phyloP scores from a whole-genome alignment of 2,113 vertebrate species.

The Tychaedon coryphoeus region DNA sequence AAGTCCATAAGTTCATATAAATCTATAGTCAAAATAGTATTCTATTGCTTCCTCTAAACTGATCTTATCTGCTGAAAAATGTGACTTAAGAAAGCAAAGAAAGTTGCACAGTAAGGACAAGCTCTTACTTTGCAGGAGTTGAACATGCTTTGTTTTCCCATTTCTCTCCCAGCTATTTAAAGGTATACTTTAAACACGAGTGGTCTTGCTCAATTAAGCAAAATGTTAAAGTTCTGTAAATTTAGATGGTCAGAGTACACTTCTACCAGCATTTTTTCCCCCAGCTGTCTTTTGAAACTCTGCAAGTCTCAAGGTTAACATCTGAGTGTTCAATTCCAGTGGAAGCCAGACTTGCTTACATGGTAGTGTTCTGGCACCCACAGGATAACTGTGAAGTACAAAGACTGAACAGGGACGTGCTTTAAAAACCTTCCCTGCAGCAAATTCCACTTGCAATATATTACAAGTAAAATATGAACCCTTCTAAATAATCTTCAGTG shows the following conservation, averaged over 20 bases:
- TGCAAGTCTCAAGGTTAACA: neutral
- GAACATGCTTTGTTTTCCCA: neutral
- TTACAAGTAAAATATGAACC: neutral
- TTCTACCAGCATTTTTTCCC: neutral
- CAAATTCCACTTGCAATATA: neutral
- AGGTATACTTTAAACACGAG: neutral
- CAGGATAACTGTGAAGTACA: neutral
- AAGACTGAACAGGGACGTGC: neutral
- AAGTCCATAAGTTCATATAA: neutral
- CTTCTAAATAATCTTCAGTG: neutral
- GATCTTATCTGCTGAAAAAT: neutral
- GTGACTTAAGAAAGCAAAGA: neutral
- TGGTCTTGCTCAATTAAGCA: neutral
- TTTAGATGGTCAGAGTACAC: neutral
- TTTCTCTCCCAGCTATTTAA: neutral
- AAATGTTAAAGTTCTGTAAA: neutral
- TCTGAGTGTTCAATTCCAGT: neutral
- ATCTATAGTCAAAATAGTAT: neutral
- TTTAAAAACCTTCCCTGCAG: slow-evolving; percentile 6
- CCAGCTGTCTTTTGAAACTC: neutral
- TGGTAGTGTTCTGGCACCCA: neutral
- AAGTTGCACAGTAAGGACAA: neutral
- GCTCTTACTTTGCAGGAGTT: neutral
- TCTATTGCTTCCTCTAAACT: neutral
- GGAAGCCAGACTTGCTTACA: neutral